A percentile compares a stretch with the other conserved stretches of the same genome.
These are phyloP conservation scores for Rapana venosa DNA, from an alignment of 2,888 invertebrate species.

Conservation along the genomic window DNA sequence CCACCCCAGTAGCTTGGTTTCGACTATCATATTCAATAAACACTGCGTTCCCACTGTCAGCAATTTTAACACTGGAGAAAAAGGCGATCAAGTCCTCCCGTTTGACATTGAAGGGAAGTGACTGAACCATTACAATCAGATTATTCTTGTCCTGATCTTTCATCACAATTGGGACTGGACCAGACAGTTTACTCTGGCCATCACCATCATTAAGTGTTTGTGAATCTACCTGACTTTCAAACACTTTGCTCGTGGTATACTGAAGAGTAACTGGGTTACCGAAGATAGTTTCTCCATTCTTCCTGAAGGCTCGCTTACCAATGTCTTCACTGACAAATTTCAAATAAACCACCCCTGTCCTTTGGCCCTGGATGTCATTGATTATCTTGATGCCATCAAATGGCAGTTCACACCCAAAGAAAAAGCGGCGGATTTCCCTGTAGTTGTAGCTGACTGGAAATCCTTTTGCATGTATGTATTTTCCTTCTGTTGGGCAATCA, in stretches of 20 bases:
- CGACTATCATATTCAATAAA: constrained; percentile 81
- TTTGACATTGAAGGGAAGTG: constrained; percentile 60
- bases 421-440: constrained; percentile 89
- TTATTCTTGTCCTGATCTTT: constrained; percentile 28
- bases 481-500: background rate
- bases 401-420: constrained; percentile 87
- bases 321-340: constrained; percentile 86
- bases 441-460: constrained; percentile 87
- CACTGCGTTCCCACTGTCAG: constrained; percentile 81
- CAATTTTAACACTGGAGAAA: constrained; percentile 92
- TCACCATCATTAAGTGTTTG: constrained; percentile 33
- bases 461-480: constrained; percentile 48
- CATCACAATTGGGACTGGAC: constrained; percentile 16
- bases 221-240: constrained; percentile 80
- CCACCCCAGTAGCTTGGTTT: constrained; percentile 82
- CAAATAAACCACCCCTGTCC: constrained; percentile 88
- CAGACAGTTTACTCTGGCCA: background rate
- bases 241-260: constrained; percentile 85
- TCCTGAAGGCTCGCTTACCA: constrained; percentile 85
- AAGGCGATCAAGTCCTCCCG: constrained; percentile 90
- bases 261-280: constrained; percentile 85
- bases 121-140: constrained; percentile 57
- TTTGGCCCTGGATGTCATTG: constrained; percentile 87
- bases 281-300: constrained; percentile 84
- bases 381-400: constrained; percentile 92